Percentiles rank a stretch among this genome's conserved stretches.
These are phyloP conservation scores for Drosophila nannoptera DNA, from an alignment of 1,140 invertebrate genomes.

Conservation along the genomic window DNA sequence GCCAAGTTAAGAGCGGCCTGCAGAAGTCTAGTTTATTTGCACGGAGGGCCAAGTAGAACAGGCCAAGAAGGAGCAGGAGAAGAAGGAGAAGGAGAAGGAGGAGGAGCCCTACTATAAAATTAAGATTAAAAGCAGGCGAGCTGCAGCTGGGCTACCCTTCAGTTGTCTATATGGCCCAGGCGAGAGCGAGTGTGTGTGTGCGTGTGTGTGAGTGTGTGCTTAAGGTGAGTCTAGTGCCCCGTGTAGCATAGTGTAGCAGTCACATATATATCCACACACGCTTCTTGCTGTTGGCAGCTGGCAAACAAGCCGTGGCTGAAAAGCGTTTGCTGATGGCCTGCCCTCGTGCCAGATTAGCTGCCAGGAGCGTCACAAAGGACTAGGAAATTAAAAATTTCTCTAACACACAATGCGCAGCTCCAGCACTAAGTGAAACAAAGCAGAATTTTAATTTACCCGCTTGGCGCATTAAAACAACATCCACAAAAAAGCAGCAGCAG, in stretches of 20 bases:
- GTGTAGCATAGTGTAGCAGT: constrained; percentile 36
- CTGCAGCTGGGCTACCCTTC: not conserved
- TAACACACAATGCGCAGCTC: constrained; percentile 50
- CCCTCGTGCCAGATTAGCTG: constrained; percentile 50
- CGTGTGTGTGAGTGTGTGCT: constrained; percentile 36
- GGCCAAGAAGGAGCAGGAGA: not conserved
- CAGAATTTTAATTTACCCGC: constrained; percentile 65
- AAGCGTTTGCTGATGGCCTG: constrained; percentile 10
- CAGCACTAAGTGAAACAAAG: constrained; percentile 63
- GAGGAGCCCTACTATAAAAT: constrained; percentile 63
- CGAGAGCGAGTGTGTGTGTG: not conserved
- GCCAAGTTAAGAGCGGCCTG: constrained; percentile 32
- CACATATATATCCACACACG: constrained; percentile 35
- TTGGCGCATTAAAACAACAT: constrained; percentile 25
- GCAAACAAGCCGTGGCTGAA: constrained; percentile 31
- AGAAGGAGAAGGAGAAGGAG: not conserved
- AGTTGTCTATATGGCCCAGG: not conserved
- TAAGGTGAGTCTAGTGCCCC: constrained; percentile 42
- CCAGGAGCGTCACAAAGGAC: constrained; percentile 34
- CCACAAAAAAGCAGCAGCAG: constrained; percentile 2
- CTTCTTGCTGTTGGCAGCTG: constrained; percentile 54
- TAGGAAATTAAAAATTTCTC: constrained; percentile 64
- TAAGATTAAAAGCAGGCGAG: constrained; percentile 70
- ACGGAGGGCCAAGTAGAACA: not conserved
- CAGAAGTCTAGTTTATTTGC: constrained; percentile 29